Evolutionary conservation across 2,113 vertebrate genomes (phyloP).

Genomic region (Leucoraja erinaceus): DNA sequence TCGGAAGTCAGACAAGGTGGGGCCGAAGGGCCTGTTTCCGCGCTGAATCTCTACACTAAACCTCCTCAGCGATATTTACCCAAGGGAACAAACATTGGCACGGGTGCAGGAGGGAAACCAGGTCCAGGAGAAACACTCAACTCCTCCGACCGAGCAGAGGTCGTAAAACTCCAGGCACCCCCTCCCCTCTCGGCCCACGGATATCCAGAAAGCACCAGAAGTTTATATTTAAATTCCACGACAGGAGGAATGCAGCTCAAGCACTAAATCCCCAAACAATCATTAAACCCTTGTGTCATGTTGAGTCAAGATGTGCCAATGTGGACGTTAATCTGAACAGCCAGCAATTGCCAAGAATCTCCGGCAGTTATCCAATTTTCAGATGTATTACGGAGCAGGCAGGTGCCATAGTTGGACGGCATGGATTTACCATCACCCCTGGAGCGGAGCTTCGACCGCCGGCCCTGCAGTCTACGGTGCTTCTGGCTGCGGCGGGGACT

Average conservation of each 20-base stretch:
- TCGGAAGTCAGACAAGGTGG: too few species aligned
- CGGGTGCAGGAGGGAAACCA: too few species aligned
- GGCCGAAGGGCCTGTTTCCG: too few species aligned
- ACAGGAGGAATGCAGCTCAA: neutral
- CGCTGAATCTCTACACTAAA: too few species aligned
- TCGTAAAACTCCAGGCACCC: neutral
- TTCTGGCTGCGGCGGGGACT: too few species aligned
- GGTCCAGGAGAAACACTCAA: neutral
- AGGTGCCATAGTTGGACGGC: neutral
- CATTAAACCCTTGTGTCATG: neutral
- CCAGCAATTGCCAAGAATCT: neutral
- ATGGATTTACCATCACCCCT: too few species aligned
- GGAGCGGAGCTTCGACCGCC: too few species aligned
- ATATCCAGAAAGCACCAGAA: neutral
- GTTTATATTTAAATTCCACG: neutral
- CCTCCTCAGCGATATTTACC: too few species aligned
- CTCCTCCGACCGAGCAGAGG: neutral
- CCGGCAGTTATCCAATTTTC: neutral
- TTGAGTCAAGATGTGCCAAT: neutral
- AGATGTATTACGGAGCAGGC: neutral
- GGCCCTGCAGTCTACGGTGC: too few species aligned
- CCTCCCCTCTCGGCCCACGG: neutral
- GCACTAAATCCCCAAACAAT: neutral
- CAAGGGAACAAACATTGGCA: neutral
- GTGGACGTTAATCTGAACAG: neutral